phyloP scores from a whole-genome alignment of 2,797 vertebrate species.

The Zenarchopterus dispar region DNA sequence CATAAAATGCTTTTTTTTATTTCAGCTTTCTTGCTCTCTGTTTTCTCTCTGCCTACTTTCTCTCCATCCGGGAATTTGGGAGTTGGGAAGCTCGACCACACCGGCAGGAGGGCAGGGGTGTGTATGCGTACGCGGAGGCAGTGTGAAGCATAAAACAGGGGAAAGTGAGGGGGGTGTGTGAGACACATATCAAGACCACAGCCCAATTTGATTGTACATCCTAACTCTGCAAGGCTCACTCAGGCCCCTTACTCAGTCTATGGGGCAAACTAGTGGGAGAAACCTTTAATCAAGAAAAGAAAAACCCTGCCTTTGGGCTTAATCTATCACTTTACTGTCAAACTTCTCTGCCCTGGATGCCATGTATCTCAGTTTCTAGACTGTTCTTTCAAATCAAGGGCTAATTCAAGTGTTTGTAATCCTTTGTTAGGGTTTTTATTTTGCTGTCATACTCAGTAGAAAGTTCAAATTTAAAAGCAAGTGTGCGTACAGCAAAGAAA shows the following conservation, averaged over 20 bases:
- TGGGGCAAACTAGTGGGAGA: conserved; percentile 37
- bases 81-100: conserved; percentile 36
- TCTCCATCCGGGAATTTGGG: conserved; percentile 37
- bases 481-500: conserved; percentile 36
- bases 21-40: conserved; percentile 59
- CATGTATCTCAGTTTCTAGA: conserved; percentile 64
- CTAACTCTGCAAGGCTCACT: conserved; percentile 40
- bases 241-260: conserved; percentile 33
- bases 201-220: conserved; percentile 69
- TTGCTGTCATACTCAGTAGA: conserved; percentile 54
- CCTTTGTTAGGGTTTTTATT: conserved; percentile 48
- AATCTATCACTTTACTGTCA: conserved; percentile 46
- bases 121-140: conserved; percentile 16
- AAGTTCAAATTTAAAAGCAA: conserved; percentile 39
- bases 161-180: conserved; percentile 27
- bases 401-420: conserved; percentile 80
- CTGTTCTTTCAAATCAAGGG: conserved; percentile 82
- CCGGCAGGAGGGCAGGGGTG: conserved; percentile 21
- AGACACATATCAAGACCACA: conserved; percentile 64
- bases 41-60: conserved; percentile 44
- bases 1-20: conserved; percentile 46
- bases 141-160: conserved; percentile 9
- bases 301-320: conserved; percentile 46
- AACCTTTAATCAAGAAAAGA: conserved; percentile 39
- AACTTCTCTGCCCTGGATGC: conserved; percentile 44